Conservation (phyloP, 2,797 vertebrate genomes). For the Cuculus canorus region DNA sequence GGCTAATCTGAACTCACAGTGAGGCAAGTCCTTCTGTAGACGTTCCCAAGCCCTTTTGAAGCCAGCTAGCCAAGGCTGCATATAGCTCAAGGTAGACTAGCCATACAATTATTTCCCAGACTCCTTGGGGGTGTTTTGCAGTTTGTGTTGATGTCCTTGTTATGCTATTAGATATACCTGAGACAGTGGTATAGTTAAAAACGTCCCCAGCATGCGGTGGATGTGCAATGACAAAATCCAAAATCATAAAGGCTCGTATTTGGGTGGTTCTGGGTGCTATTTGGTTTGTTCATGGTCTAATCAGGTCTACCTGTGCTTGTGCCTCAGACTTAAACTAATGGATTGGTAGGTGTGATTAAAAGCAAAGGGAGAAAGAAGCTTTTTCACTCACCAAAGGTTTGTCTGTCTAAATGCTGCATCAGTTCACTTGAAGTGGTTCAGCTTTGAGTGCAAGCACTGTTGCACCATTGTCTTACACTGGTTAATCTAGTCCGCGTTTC, state of each 20-base stretch:
- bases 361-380: constrained; percentile 30
- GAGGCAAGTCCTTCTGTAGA: constrained; percentile 12
- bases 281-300: not conserved
- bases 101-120: not conserved
- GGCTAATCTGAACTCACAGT: not conserved
- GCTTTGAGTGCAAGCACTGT: constrained; percentile 56
- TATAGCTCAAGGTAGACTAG: constrained; percentile 16
- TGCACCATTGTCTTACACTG: constrained; percentile 42
- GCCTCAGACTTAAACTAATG: constrained; percentile 20
- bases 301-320: constrained; percentile 40
- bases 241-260: constrained; percentile 36
- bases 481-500: constrained; percentile 28
- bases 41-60: not conserved
- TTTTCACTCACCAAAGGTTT: constrained; percentile 69
- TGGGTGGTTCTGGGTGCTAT: constrained; percentile 53
- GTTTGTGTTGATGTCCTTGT: constrained; percentile 24
- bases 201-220: not conserved
- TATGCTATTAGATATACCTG: not conserved
- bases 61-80: constrained; percentile 11
- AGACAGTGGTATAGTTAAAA: not conserved
- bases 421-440: constrained; percentile 53
- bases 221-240: constrained; percentile 50
- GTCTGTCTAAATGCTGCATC: constrained; percentile 63
- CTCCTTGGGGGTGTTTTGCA: constrained; percentile 11
- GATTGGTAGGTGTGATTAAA: constrained; percentile 48